Evolutionary conservation across 2,888 invertebrate species (phyloP), one percentile per base, ranked within the genome.

Genomic region (Vesta saturnalis): DNA sequence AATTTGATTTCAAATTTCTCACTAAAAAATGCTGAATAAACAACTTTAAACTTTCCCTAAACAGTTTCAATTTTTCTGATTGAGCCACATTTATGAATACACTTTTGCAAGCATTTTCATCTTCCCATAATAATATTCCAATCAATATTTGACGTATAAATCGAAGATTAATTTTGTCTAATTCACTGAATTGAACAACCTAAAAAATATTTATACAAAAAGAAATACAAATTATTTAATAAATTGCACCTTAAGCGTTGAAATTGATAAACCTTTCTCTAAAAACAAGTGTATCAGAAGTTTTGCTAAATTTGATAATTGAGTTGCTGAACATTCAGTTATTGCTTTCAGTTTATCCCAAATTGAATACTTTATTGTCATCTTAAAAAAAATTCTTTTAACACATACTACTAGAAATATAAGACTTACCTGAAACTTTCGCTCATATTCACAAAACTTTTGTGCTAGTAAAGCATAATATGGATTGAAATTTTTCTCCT

Each of bases 341-440:
- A 97, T 82, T 39, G 93, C 91, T 80, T 95, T 94, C 18, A 97
- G 89, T 80, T 94, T 94, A 83, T 98, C 97, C 97, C 97, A 98
- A 5, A 95, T 82, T 0, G 93, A 88, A 83, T 91, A 97, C 82
- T 97, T 96, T 67, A 95, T 89, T 0, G 93, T 92, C 77, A 97
- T 88, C 92, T 96, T 84, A 15, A 86, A 39, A 23, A 3, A 23
- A 8, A 23, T 5, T 23, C 4, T 23, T 23, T 3, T 23, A 23
- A 3, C 23, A 8, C 23, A 23, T 5, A 5, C 4, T 23, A 15
- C 15, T 16, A 8, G 16, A 14, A 15, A 15, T 14, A 1, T 16
- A 6, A 47, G n/a, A 12, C 77, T 76, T 83, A 93, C 94, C 89
- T 92, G 92, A 83, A 92, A 95, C 82, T 93, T 93, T 72, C 95